phyloP scores from a whole-genome alignment of 2,113 vertebrate species.

The Numida meleagris region DNA sequence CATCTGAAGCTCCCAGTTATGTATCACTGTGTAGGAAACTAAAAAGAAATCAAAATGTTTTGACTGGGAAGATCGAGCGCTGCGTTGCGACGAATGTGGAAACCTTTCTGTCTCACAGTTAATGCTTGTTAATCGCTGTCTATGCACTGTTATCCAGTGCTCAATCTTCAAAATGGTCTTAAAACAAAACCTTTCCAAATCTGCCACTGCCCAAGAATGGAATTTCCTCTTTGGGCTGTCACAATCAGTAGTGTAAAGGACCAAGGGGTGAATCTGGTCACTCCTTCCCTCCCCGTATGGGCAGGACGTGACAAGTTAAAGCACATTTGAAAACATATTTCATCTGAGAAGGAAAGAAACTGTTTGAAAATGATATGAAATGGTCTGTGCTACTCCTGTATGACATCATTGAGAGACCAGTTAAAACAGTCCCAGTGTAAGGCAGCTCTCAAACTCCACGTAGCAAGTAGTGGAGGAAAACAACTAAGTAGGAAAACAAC shows the following conservation, averaged over 20 bases:
- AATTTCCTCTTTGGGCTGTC: constrained; percentile 46
- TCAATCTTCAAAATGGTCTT: constrained; percentile 19
- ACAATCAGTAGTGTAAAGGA: background rate
- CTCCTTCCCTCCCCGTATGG: too few relatives aligned
- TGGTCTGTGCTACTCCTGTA: background rate
- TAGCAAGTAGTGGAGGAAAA: background rate
- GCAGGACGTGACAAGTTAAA: background rate
- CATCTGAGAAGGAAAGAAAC: background rate
- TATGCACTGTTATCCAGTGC: background rate
- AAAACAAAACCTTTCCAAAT: constrained; percentile 17
- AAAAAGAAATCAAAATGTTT: constrained; percentile 1
- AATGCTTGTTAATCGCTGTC: background rate
- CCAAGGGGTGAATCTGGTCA: too few relatives aligned
- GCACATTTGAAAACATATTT: background rate
- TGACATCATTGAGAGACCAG: background rate
- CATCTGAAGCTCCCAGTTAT: background rate
- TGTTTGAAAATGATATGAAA: background rate
- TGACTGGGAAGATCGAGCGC: background rate
- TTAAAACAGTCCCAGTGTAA: fast-evolving
- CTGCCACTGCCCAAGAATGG: constrained; percentile 12
- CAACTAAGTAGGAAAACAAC: background rate
- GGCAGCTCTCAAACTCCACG: background rate
- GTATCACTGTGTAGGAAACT: background rate
- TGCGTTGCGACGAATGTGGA: background rate
- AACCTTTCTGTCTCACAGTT: background rate